A percentile compares a stretch with the other conserved stretches of the same genome.
Evolutionary conservation across 1,140 invertebrate species (phyloP).

Genomic region (Eupristina koningsbergeri): DNA sequence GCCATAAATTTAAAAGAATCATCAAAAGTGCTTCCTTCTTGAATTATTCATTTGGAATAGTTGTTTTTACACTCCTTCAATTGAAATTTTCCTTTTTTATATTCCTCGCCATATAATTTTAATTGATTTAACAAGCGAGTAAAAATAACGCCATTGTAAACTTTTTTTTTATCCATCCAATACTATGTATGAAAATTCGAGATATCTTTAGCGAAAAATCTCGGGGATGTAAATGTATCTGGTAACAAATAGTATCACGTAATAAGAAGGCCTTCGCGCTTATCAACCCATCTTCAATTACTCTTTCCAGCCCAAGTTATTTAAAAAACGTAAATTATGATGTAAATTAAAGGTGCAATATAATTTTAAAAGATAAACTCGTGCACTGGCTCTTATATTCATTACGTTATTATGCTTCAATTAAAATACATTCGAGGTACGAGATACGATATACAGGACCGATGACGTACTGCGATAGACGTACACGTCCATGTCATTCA

Average conservation of each 20-base stretch:
- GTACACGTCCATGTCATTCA: slow-evolving; percentile 42
- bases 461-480: background rate
- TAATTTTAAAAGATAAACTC: slow-evolving; percentile 30
- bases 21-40: background rate
- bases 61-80: background rate
- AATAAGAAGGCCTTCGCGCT: background rate
- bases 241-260: background rate
- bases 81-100: background rate
- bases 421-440: slow-evolving; percentile 29
- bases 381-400: background rate
- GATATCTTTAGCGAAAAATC: background rate
- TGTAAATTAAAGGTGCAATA: slow-evolving; percentile 42
- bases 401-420: slow-evolving; percentile 30
- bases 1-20: background rate
- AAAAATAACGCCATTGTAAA: background rate
- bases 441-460: background rate
- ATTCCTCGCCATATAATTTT: background rate
- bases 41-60: background rate
- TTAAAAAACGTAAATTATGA: too few relatives aligned
- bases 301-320: slow-evolving; percentile 14
- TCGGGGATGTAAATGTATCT: background rate
- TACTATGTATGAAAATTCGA: background rate
- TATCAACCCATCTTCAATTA: slow-evolving; percentile 20
- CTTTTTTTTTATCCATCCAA: background rate
- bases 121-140: background rate